Evolutionary conservation across 2,888 invertebrate species (phyloP), one percentile per base, ranked within the genome.

Genomic region (Tenthredo notha): DNA sequence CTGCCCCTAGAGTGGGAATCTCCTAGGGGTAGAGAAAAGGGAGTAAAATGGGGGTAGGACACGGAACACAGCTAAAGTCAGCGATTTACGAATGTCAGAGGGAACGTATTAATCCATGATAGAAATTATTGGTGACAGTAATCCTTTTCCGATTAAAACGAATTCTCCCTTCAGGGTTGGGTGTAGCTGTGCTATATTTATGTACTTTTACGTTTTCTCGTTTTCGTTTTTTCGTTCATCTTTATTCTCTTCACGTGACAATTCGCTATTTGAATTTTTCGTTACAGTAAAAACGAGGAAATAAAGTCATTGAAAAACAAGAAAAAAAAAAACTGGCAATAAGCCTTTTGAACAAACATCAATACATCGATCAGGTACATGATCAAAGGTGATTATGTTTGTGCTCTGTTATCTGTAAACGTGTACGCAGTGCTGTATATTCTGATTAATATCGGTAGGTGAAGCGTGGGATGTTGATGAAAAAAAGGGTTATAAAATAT

Each of bases 61-160:
- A 40, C 61, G 61, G 25, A 40, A 2, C 29, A 50, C 37, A 33
- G 61, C 21, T 29, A 15, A 65, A 83, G 83, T 83, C 83, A 70
- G 67, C 65, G 83, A 70, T 83, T 83, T 65, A 43, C 67, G 83
- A 70, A 83, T 61, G 83, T 61, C 61, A 54, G 18, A 54, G 7
- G n/a, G 37, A 54, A 54, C 58, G 50, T 58, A 54, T 58, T 78
- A 78, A 78, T 78, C 58, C 78, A 54, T 15, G 54, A 50, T 29
- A 54, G 54, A 78, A 78, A 78, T 78, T 80, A 80, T 61, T 21
- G 61, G 58, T 61, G 80, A 80, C 80, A 61, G 40, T 80, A 80
- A 80, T 80, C 80, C 80, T 40, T 61, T 80, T 61, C 50, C 58
- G 40, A 40, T 80, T 80, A 61, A 21, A 80, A 77, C 77, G 33